Percentiles rank a stretch among this genome's conserved stretches.
phyloP scores from a whole-genome alignment of 2,888 invertebrate genomes.

The Torymus aiolomorphi region DNA sequence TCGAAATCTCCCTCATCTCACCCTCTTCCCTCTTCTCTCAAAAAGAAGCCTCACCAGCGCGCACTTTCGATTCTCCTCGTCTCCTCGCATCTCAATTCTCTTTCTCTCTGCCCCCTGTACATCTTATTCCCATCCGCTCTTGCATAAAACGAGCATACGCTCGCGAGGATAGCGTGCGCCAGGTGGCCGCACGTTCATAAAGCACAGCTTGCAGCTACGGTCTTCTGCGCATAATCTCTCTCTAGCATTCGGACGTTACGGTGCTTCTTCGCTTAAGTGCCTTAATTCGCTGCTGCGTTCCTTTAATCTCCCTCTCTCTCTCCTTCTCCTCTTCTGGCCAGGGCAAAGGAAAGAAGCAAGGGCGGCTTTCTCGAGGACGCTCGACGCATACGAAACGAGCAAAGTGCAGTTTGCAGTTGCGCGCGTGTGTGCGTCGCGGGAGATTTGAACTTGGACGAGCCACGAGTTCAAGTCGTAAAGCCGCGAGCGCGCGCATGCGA shows the following conservation, averaged over 20 bases:
- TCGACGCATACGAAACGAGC: constrained; percentile 66
- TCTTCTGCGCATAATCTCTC: constrained; percentile 67
- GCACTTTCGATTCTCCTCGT: constrained; percentile 16
- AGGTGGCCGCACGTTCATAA: constrained; percentile 65
- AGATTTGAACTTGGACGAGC: constrained; percentile 43
- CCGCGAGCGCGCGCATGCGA: neutral
- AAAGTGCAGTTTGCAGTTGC: constrained; percentile 69
- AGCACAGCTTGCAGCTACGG: constrained; percentile 63
- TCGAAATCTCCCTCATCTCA: neutral
- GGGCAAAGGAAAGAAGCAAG: constrained; percentile 13
- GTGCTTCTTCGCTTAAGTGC: constrained; percentile 59
- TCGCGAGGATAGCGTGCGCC: constrained; percentile 58
- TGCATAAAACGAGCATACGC: constrained; percentile 26
- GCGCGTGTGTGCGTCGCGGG: constrained; percentile 15
- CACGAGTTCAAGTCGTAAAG: constrained; percentile 43
- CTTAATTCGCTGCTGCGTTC: constrained; percentile 68
- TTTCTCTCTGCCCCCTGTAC: constrained; percentile 7
- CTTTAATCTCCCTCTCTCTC: constrained; percentile 64
- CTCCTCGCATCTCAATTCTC: neutral
- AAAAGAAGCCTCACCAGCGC: too few relatives aligned
- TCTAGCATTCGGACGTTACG: constrained; percentile 37
- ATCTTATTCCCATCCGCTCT: constrained; percentile 30
- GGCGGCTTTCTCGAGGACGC: constrained; percentile 43
- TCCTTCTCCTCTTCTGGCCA: constrained; percentile 6
- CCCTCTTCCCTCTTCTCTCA: too few relatives aligned